A percentile compares a stretch with the other conserved stretches of the same genome.
Conservation (phyloP, 1,140 invertebrate genomes). For the Charaxes varanes region DNA sequence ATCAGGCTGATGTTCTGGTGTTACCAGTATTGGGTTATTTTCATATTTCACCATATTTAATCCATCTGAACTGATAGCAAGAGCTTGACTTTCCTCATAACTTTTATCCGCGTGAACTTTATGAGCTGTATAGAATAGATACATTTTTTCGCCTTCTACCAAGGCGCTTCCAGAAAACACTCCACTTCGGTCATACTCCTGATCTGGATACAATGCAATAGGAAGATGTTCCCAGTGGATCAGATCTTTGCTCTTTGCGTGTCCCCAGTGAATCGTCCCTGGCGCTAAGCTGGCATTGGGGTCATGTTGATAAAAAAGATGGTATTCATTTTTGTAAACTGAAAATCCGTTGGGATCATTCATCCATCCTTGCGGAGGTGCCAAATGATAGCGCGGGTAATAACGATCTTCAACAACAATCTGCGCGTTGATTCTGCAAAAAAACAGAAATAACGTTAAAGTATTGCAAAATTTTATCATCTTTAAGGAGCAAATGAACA, state of each 20-base stretch:
- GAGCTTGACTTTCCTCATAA: slow-evolving; percentile 39
- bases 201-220: slow-evolving; percentile 51
- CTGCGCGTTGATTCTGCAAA: slow-evolving; percentile 8
- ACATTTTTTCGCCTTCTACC: slow-evolving; percentile 45
- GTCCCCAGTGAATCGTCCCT: slow-evolving; percentile 53
- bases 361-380: slow-evolving; percentile 56
- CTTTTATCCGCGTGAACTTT: slow-evolving; percentile 29
- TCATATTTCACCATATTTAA: slow-evolving; percentile 38
- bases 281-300: slow-evolving; percentile 32
- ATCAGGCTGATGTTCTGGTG: slow-evolving; percentile 37
- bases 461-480: neutral
- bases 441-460: slow-evolving; percentile 6
- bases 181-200: slow-evolving; percentile 45
- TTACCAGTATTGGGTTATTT: slow-evolving; percentile 45
- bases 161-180: slow-evolving; percentile 63
- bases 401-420: slow-evolving; percentile 20
- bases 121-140: slow-evolving; percentile 59
- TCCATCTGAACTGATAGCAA: slow-evolving; percentile 46
- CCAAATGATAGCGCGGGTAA: slow-evolving; percentile 47
- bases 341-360: slow-evolving; percentile 68
- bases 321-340: slow-evolving; percentile 39
- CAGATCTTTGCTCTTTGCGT: slow-evolving; percentile 51
- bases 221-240: slow-evolving; percentile 53
- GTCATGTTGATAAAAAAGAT: slow-evolving; percentile 63
- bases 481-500: neutral